Evolutionary conservation across 2,888 invertebrate genomes (phyloP).

Genomic region (Pyrrhia umbra): DNA sequence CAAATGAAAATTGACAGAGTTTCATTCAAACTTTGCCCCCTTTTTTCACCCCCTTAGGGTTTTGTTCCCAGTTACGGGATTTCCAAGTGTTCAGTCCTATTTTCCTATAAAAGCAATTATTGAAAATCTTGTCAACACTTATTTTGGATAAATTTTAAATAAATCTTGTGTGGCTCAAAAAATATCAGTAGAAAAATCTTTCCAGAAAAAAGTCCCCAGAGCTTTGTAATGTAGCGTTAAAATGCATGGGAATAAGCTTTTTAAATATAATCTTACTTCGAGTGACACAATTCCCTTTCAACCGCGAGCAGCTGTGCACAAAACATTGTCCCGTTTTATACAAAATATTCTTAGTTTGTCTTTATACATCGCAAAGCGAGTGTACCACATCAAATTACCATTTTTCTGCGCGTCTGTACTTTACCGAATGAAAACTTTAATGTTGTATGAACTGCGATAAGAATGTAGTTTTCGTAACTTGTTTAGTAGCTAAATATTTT

Average conservation of each 20-base stretch:
- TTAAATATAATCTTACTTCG: constrained; percentile 7
- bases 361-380: constrained; percentile 65
- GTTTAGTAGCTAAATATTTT: constrained; percentile 30
- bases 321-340: constrained; percentile 65
- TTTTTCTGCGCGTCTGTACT: constrained; percentile 72
- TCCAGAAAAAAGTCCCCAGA: neutral
- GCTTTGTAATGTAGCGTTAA: neutral
- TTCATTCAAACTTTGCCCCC: too few relatives aligned
- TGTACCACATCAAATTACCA: constrained; percentile 72
- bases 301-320: constrained; percentile 65
- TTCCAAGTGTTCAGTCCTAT: too few relatives aligned
- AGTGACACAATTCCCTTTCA: constrained; percentile 19
- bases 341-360: constrained; percentile 74
- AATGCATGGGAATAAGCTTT: neutral
- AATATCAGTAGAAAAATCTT: neutral
- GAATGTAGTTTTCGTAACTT: constrained; percentile 25
- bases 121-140: too few relatives aligned
- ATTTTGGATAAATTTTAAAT: neutral
- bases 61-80: too few relatives aligned
- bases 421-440: constrained; percentile 70
- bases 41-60: too few relatives aligned
- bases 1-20: too few relatives aligned
- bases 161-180: neutral
- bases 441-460: constrained; percentile 74
- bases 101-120: too few relatives aligned